Evolutionary conservation across 2,888 invertebrate genomes (phyloP), one percentile per base, ranked within the genome.

Genomic region (Blomia tropicalis): DNA sequence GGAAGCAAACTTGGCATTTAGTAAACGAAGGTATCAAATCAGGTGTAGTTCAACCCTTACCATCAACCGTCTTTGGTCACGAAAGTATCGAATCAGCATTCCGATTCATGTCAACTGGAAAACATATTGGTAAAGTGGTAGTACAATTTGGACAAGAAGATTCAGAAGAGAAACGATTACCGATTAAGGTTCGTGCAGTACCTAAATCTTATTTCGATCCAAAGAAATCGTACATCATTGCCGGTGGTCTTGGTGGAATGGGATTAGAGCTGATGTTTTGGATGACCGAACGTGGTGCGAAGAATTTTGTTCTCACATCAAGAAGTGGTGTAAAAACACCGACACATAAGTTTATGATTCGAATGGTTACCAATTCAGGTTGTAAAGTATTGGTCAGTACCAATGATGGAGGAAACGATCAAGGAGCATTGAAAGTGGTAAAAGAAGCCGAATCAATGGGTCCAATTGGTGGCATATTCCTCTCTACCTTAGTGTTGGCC

Each of bases 381-480:
- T 68, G 43, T 2, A 76, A 79, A 1, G 76, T 88, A 0, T 77
- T 90, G 1, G 82, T 83, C 2, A 82, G 80, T 0, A 79, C 79
- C 14, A 84, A 90, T 71, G 80, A 86, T 7, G 81, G 83, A 0
- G 82, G 81, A 0, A 75, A 77, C 58, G 73, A 79, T 5, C 88
- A 87, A 0, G 86, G 87, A 65, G 77, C 78, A 60, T 71, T 76
- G 14, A 78, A 90, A 67, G 71, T 92, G 0, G 75, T 77, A 58
- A 79, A 80, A 70, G 82, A 85, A n/a, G 79, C 78, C 22, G 75
- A 76, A 69, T 75, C 76, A 69, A 71, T 83, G 64, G 85, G 82
- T 5, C 78, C 83, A 56, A 80, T 89, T 63, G 90, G 87, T 65
- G 90, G 84, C 68, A 82, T 95, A 64, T 95, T 93, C 78, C 91